Evolutionary conservation across 2,888 invertebrate genomes (phyloP).

Genomic region (Agrochola circellaris): DNA sequence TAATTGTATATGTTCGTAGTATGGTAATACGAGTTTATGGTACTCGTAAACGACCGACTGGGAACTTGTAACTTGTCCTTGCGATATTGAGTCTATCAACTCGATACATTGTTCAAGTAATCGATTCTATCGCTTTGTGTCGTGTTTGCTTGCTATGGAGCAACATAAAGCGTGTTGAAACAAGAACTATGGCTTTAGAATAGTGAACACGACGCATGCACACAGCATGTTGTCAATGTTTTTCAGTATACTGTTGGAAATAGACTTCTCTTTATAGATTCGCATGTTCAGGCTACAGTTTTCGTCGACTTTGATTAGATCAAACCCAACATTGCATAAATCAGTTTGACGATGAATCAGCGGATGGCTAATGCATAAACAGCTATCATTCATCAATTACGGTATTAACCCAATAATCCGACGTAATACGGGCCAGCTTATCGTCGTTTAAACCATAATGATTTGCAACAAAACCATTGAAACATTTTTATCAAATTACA

Average conservation of each 20-base stretch:
- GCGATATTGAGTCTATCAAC: constrained; percentile 55
- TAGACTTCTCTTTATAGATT: neutral
- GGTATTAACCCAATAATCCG: constrained; percentile 21
- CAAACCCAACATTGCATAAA: neutral
- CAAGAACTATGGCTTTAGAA: constrained; percentile 39
- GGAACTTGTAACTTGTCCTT: constrained; percentile 54
- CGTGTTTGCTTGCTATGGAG: constrained; percentile 42
- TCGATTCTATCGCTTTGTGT: constrained; percentile 53
- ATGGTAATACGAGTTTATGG: constrained; percentile 37
- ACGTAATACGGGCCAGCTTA: constrained; percentile 18
- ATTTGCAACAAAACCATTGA: constrained; percentile 61
- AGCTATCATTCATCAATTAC: constrained; percentile 29
- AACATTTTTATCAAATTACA: constrained; percentile 65
- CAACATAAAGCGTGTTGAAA: constrained; percentile 36
- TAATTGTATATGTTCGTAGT: constrained; percentile 14
- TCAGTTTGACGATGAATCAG: constrained; percentile 17
- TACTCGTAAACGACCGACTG: constrained; percentile 27
- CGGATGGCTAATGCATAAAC: constrained; percentile 3
- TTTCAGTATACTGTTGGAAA: neutral
- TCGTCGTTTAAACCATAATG: constrained; percentile 45
- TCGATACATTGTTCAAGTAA: constrained; percentile 55
- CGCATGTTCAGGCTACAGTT: neutral
- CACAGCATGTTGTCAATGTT: neutral
- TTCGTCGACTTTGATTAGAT: neutral
- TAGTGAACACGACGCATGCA: constrained; percentile 6